Evolutionary conservation across 2,888 invertebrate species (phyloP), one percentile per base, ranked within the genome.

Genomic region (Spodoptera exigua): DNA sequence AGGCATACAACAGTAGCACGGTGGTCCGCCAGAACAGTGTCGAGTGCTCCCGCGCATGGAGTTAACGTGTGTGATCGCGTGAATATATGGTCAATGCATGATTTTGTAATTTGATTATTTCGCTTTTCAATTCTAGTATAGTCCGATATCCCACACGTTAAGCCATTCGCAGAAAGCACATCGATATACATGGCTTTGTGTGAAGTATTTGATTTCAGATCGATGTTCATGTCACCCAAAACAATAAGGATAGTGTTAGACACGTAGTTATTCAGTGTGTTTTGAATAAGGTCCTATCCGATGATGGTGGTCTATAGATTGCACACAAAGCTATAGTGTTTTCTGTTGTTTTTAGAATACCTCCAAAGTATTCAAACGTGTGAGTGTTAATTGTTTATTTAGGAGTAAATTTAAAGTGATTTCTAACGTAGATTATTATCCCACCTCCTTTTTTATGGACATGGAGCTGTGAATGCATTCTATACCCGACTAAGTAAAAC

Each of bases 21-120:
- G 37, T 76, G 70, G 47, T 72, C 69, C 9, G 75, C 72, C 45
- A 70, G 66, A 59, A 62, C 66, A 10, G 52, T 32, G 35, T 64
- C 70, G 21, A 70, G 27, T 35, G 59, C 67, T 17, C 70, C 74
- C 36, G 74, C 55, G 55, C 41, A 65, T 44, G 69, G 67, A 62
- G 57, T 17, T 40, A 64, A 51, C 57, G 66, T 64, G 51, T 64
- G 67, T 45, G 70, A 68, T 12, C 74, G 70, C 0, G 74, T 59
- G 57, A 18, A 18, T 18, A 18, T 18, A 3, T 18, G 18, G 18
- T 18, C 18, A 18, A 18, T 18, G 3, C 18, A 18, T 3, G 18
- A 18, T 3, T 18, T 18, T 3, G 18, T 18, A 2, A 18, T 3
- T 18, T 3, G 3, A 41, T 68, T 60, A n/a, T 48, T 27, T 53